Evolutionary conservation across 2,797 vertebrate species (phyloP), one percentile per base, ranked within the genome.

Genomic region (Sebastes hopkinsi): DNA sequence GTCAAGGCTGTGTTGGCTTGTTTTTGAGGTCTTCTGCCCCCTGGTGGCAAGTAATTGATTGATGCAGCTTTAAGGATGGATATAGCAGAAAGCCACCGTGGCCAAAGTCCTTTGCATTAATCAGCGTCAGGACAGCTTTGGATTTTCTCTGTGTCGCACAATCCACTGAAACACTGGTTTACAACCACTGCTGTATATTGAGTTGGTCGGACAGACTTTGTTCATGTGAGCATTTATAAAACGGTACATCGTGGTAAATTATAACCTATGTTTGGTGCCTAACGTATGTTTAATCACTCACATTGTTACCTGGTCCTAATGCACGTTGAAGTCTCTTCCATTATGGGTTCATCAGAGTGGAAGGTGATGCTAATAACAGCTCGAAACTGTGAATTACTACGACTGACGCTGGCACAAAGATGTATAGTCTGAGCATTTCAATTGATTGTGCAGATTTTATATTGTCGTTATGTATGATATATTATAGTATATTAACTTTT

Each of bases 391-490:
- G 91, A 93, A 91, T 86, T 64, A 72, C 34, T 64, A 58, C 56
- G 73, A 86, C 61, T 34, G 80, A 89, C 84, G 68, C 68, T 85
- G 86, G 80, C 38, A 75, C 65, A 70, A 58, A 81, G 55, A 84
- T 76, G 65, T 81, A 80, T 72, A 67, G 69, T 81, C 36, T 16
- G 52, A 78, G 61, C 67, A 84, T 88, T 88, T 90, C 36, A 74
- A 83, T 68, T 67, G 86, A 92, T 92, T 92, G 90, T 93, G 82
- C 79, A 85, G 66, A 89, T 92, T 92, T 92, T 88, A 59, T 87
- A 89, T 88, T 64, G 59, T 59, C 79, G 67, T 73, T 64, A 64
- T 87, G 67, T 89, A 67, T 81, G 65, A 80, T 83, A 87, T 75
- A 70, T 77, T 79, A 64, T 70, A 79, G 55, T 74, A 38, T 83